Percentiles rank a stretch among this genome's conserved stretches.
These are phyloP conservation scores for Larimichthys crocea DNA, from an alignment of 2,113 vertebrate species.

Conservation along the genomic window DNA sequence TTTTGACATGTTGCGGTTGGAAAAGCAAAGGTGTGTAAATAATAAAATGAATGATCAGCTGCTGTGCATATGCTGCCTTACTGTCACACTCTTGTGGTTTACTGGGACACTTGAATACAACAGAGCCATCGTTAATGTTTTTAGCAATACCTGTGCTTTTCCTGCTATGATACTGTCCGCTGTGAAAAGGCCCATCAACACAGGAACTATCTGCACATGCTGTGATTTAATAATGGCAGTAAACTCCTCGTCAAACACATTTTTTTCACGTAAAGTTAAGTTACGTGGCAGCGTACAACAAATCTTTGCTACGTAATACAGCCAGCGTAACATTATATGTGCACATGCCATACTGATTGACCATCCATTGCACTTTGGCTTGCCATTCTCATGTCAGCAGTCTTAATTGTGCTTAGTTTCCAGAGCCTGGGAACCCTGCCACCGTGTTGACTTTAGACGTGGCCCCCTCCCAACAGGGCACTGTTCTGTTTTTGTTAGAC, in stretches of 20 bases:
- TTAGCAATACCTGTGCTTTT: background rate
- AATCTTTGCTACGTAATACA: background rate
- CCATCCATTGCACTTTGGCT: conserved; percentile 10
- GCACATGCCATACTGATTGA: conserved; percentile 11
- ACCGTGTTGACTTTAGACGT: conserved; percentile 78
- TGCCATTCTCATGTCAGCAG: conserved; percentile 46
- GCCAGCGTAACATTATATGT: too few relatives aligned
- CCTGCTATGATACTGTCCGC: background rate
- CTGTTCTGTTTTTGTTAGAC: conserved; percentile 70
- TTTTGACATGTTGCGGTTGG: too few relatives aligned
- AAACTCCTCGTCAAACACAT: background rate
- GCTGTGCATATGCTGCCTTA: background rate
- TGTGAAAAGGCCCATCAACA: background rate
- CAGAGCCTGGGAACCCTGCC: conserved; percentile 73
- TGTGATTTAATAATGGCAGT: background rate
- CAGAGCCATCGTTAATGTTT: background rate
- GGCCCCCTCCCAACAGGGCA: conserved; percentile 62
- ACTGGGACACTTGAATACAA: background rate
- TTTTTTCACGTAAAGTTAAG: background rate
- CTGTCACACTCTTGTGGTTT: background rate
- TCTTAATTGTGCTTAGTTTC: conserved; percentile 58
- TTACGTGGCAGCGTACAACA: background rate
- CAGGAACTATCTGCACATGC: background rate
- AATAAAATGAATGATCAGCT: background rate
- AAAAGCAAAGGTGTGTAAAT: background rate